A percentile compares a stretch with the other conserved stretches of the same genome.
These are phyloP conservation scores for Pseudolycoriella hygida DNA, from an alignment of 2,888 invertebrate species.

Conservation along the genomic window DNA sequence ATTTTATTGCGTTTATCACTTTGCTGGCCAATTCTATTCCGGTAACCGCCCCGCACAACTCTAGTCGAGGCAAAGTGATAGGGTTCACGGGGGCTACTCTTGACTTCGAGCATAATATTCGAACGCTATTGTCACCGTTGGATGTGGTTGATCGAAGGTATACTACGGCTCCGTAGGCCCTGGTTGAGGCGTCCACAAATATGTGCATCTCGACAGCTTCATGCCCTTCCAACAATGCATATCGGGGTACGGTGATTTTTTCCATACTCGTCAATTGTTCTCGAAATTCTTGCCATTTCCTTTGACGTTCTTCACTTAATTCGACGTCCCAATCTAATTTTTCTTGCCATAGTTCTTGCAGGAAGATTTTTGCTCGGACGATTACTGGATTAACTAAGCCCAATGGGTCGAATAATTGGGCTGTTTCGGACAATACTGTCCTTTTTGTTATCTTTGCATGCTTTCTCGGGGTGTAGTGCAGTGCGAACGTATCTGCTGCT, in stretches of 20 bases:
- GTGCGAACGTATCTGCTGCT: background rate
- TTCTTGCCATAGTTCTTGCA: conserved; percentile 10
- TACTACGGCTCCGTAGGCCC: background rate
- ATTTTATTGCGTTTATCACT: background rate
- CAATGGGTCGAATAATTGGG: conserved; percentile 10
- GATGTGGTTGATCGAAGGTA: background rate
- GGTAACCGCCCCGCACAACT: conserved; percentile 7
- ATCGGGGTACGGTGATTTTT: conserved; percentile 5
- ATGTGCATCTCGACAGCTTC: background rate
- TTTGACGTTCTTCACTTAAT: conserved; percentile 1
- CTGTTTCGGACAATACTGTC: conserved; percentile 7
- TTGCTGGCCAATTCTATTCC: background rate
- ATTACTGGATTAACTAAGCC: conserved; percentile 9
- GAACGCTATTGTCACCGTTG: background rate
- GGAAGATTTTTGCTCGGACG: conserved; percentile 8
- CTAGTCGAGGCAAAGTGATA: conserved; percentile 15
- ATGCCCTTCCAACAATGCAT: conserved; percentile 2
- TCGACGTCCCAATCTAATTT: conserved; percentile 9
- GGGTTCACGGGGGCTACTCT: conserved; percentile 8
- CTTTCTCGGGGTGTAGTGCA: background rate
- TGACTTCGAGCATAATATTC: conserved; percentile 8
- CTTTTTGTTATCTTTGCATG: conserved; percentile 5
- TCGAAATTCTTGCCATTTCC: conserved; percentile 6
- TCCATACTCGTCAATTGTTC: background rate
- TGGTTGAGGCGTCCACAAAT: background rate